Conservation (phyloP, 2,113 vertebrate genomes). For the Channa maculata region DNA sequence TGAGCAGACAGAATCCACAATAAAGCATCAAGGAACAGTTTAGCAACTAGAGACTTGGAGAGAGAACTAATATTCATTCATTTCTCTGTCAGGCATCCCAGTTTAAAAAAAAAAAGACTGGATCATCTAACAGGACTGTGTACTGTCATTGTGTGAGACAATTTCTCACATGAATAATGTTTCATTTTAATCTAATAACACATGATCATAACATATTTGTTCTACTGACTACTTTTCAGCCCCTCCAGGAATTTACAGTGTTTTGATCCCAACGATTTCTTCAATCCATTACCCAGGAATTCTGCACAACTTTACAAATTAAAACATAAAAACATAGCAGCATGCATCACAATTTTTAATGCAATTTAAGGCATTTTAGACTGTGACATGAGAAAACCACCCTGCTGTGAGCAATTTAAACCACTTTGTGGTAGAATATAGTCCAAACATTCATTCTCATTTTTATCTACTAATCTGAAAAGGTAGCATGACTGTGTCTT, state of each 20-base stretch:
- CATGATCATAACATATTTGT: slow-evolving; percentile 32
- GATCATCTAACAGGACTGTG: slow-evolving; percentile 21
- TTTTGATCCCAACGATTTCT: neutral
- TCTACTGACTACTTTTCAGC: slow-evolving; percentile 1
- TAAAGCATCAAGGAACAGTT: slow-evolving; percentile 43
- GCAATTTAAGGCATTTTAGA: too few relatives aligned
- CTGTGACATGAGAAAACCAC: too few relatives aligned
- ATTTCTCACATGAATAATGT: slow-evolving; percentile 22
- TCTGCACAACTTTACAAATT: too few relatives aligned
- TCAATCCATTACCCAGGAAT: too few relatives aligned
- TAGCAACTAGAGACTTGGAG: slow-evolving; percentile 30
- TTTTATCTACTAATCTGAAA: too few relatives aligned
- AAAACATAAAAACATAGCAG: too few relatives aligned
- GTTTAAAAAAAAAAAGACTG: slow-evolving; percentile 14
- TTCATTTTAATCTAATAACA: slow-evolving; percentile 41
- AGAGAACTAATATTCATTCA: slow-evolving; percentile 21
- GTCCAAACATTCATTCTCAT: too few relatives aligned
- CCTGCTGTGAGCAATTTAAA: too few relatives aligned
- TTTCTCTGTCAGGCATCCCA: slow-evolving; percentile 13
- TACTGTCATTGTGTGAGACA: slow-evolving; percentile 29
- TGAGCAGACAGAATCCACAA: slow-evolving; percentile 56
- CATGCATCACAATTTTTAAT: too few relatives aligned
- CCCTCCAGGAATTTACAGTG: too few relatives aligned
- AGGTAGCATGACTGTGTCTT: too few relatives aligned
- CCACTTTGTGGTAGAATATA: too few relatives aligned